Evolutionary conservation across 2,113 vertebrate species (phyloP).

Genomic region (Calcarius ornatus): DNA sequence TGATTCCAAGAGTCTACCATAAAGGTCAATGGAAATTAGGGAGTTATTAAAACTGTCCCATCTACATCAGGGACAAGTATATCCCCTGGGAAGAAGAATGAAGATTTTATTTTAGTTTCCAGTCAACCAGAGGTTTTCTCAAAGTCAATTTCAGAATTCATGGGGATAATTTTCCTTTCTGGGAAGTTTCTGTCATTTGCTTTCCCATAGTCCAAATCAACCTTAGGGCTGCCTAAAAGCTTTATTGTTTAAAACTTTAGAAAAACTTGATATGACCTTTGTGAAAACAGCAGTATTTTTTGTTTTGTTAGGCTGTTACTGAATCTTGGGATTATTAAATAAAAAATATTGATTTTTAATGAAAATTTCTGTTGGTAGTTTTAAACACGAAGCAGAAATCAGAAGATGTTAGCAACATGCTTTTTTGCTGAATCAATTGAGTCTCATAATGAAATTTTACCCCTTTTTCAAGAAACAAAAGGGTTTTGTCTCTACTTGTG

Average conservation of each 20-base stretch:
- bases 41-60: not conserved
- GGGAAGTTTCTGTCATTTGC: not conserved
- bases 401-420: not conserved
- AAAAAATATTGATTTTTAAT: not conserved
- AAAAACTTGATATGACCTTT: not conserved
- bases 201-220: not conserved
- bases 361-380: not conserved
- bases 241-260: not conserved
- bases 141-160: not conserved
- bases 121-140: not conserved
- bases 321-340: not conserved
- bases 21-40: not conserved
- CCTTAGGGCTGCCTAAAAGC: not conserved
- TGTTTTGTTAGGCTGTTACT: not conserved
- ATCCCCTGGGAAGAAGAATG: not conserved
- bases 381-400: not conserved
- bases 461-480: not conserved
- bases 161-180: not conserved
- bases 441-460: not conserved
- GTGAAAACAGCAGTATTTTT: not conserved
- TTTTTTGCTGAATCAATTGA: not conserved
- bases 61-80: not conserved
- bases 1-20: not conserved
- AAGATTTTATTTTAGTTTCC: not conserved
- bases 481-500: not conserved